These are phyloP conservation scores for Cryptosula pallasiana DNA, from an alignment of 2,888 invertebrate genomes.

Conservation along the genomic window DNA sequence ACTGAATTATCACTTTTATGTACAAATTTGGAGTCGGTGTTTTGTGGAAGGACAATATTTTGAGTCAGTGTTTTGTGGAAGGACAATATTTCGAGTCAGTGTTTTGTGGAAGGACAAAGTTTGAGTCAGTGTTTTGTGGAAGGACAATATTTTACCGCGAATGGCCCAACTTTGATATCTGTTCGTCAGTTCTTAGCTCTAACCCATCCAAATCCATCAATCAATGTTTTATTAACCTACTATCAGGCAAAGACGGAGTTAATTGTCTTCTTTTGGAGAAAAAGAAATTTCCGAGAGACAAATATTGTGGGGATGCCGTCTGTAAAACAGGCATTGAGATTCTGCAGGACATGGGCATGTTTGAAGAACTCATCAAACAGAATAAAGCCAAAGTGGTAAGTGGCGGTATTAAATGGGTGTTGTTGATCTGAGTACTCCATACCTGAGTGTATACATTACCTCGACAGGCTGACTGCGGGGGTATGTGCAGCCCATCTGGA, in stretches of 20 bases:
- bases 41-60: no score
- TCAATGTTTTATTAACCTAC: no score
- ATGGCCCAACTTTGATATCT: background rate
- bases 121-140: no score
- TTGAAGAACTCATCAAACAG: conserved; percentile 36
- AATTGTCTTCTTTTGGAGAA: conserved; percentile 39
- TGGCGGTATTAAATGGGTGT: no score
- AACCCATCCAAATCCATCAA: no score
- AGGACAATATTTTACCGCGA: background rate
- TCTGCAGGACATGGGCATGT: conserved; percentile 40
- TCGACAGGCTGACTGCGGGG: conserved; percentile 40
- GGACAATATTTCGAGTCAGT: no score
- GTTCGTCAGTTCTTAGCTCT: background rate
- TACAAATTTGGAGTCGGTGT: no score
- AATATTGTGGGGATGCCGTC: conserved; percentile 42
- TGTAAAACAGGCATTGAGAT: conserved; percentile 44
- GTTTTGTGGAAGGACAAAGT: no score
- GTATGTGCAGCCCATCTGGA: conserved; percentile 39
- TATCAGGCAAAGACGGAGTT: conserved; percentile 38
- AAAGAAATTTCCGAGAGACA: conserved; percentile 42
- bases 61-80: no score
- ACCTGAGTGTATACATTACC: no score
- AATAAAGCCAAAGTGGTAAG: conserved; percentile 39
- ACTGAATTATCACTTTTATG: no score
- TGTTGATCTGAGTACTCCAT: no score